Evolutionary conservation across 2,113 vertebrate species (phyloP).

Genomic region (Benitochromis conjunctus): DNA sequence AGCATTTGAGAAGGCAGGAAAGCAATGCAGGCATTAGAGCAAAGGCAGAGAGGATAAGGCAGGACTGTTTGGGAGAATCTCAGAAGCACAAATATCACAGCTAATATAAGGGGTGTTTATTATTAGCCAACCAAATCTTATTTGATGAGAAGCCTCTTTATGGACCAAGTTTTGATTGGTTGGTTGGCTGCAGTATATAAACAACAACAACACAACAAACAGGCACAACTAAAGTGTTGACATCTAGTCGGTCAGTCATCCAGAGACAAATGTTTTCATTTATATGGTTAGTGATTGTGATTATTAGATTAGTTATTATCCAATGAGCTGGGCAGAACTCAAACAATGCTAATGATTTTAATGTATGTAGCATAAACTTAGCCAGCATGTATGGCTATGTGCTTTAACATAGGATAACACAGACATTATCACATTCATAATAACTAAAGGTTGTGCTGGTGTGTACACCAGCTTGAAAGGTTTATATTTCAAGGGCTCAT

Average conservation of each 20-base stretch:
- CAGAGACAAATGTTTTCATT: background rate
- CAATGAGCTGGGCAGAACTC: background rate
- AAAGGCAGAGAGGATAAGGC: background rate
- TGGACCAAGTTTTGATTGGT: background rate
- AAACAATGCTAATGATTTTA: background rate
- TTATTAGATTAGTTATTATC: background rate
- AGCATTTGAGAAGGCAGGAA: constrained; percentile 13
- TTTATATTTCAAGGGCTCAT: too few relatives aligned
- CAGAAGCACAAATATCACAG: background rate
- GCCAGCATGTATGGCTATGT: background rate
- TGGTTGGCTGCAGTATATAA: background rate
- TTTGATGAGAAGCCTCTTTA: background rate
- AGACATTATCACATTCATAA: background rate
- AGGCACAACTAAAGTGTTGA: background rate
- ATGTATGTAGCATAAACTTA: background rate
- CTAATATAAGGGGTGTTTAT: background rate
- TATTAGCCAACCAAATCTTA: background rate
- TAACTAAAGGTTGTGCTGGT: background rate
- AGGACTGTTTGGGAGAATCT: background rate
- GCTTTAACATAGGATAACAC: background rate
- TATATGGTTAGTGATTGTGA: background rate
- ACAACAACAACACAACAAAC: background rate
- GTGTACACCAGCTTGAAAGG: background rate
- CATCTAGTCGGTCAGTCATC: background rate
- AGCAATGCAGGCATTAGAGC: constrained; percentile 6